Conservation (phyloP, 2,888 invertebrate species). For the Pecten maximus region DNA sequence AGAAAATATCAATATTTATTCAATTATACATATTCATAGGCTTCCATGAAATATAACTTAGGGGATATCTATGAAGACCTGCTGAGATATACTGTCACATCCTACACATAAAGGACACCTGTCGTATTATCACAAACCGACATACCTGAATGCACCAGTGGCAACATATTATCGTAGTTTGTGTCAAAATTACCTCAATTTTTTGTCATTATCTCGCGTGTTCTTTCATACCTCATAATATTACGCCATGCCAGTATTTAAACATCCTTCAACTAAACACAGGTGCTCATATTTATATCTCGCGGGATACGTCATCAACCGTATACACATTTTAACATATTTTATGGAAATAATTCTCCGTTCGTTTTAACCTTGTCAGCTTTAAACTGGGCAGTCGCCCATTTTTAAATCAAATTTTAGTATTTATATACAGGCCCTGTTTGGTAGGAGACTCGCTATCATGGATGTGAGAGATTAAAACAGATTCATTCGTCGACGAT, state of each 20-base stretch:
- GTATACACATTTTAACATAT: constrained; percentile 1
- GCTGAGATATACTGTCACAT: too few relatives aligned
- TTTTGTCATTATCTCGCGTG: background rate
- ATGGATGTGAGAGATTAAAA: too few relatives aligned
- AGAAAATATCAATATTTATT: background rate
- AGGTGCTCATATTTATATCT: background rate
- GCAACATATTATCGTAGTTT: background rate
- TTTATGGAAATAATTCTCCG: background rate
- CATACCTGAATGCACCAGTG: background rate
- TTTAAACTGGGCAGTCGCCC: background rate
- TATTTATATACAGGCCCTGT: too few relatives aligned
- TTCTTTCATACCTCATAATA: background rate
- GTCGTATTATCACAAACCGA: background rate
- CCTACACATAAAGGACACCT: background rate
- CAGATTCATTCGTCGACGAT: too few relatives aligned
- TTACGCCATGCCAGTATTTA: background rate
- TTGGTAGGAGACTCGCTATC: too few relatives aligned
- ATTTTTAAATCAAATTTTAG: too few relatives aligned
- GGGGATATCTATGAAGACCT: too few relatives aligned
- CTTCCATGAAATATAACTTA: background rate
- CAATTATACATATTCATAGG: background rate
- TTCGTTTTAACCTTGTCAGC: background rate
- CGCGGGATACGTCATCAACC: background rate
- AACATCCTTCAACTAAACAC: background rate
- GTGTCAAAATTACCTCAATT: background rate